Evolutionary conservation across 2,113 vertebrate species (phyloP), one percentile per base, ranked within the genome.

Genomic region (Hystrix cristata): DNA sequence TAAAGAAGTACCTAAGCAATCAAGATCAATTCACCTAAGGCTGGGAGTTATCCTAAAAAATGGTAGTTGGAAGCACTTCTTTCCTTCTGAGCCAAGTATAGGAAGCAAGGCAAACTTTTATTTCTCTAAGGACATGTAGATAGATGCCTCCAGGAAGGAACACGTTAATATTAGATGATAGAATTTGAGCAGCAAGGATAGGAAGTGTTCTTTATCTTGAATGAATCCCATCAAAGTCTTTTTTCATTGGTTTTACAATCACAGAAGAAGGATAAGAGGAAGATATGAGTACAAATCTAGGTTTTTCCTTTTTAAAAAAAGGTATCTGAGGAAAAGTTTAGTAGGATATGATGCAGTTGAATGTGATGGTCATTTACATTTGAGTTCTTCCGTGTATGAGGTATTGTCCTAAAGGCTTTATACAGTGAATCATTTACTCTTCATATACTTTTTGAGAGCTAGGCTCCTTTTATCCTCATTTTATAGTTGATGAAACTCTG

Each of bases 161-260:
- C 31, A 55, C 60, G 38, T 95, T 92, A 69, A 65, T 95, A 87
- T 27, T 80, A 71, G 57, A 57, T 89, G 72, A 79, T 67, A 34
- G 12, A 57, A 34, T 90, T 87, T 94, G 46, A 48, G 31, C 31
- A 92, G 18, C 38, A 31, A 23, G n/a, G 34, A 69, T 12, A 53
- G 53, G 15, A 57, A 82, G 23, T 62, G 79, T 88, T 74, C 62
- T 94, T 95, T 91, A 10, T 65, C 51, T 9, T 43, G 48, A 96
- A 13, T 43, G 16, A 87, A 72, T 87, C 48, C 51, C 43, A 80
- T 21, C n/a, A 85, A 34, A 18, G 38, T 57, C 8, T 8, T 72
- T 76, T 89, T 89, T 74, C 3, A 48, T 15, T 59, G 80, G 62
- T 12, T 93, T 93, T n/a, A 87, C 2, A 67, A 69, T 25, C 51